phyloP scores from a whole-genome alignment of 2,888 invertebrate genomes.

The Anarsia innoxiella region DNA sequence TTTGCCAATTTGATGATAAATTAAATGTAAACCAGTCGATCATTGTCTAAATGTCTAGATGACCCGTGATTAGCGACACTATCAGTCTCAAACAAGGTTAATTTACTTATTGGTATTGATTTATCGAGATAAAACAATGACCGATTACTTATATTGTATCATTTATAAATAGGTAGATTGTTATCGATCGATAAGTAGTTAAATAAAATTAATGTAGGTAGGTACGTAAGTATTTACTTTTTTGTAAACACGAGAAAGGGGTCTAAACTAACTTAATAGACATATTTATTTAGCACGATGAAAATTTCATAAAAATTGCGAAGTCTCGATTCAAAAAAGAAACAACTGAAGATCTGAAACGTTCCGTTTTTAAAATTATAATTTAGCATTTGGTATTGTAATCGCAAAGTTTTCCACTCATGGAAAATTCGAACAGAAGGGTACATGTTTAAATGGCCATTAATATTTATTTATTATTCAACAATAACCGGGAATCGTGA shows the following conservation, averaged over 20 bases:
- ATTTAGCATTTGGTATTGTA: constrained; percentile 31
- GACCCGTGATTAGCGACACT: too few species aligned
- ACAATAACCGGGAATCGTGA: constrained; percentile 50
- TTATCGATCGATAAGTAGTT: too few species aligned
- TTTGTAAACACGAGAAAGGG: constrained; percentile 48
- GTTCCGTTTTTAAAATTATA: too few species aligned
- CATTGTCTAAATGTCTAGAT: too few species aligned
- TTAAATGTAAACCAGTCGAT: too few species aligned
- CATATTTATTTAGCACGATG: constrained; percentile 44
- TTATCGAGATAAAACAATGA: too few species aligned
- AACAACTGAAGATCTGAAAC: constrained; percentile 28
- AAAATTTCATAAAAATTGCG: constrained; percentile 42
- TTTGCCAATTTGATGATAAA: too few species aligned
- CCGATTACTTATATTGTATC: too few species aligned
- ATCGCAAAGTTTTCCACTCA: constrained; percentile 41
- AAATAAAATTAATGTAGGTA: constrained; percentile 29
- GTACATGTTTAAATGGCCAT: constrained; percentile 35
- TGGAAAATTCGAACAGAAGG: constrained; percentile 30
- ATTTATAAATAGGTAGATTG: too few species aligned
- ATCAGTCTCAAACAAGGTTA: too few species aligned
- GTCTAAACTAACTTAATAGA: too few species aligned
- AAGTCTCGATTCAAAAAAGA: constrained; percentile 42
- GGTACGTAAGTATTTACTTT: constrained; percentile 25
- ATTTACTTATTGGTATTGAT: too few species aligned
- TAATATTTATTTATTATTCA: constrained; percentile 60